Percentiles rank a stretch among this genome's conserved stretches.
These are phyloP conservation scores for Echinops telfairi DNA, from an alignment of 2,113 vertebrate species.

Conservation along the genomic window DNA sequence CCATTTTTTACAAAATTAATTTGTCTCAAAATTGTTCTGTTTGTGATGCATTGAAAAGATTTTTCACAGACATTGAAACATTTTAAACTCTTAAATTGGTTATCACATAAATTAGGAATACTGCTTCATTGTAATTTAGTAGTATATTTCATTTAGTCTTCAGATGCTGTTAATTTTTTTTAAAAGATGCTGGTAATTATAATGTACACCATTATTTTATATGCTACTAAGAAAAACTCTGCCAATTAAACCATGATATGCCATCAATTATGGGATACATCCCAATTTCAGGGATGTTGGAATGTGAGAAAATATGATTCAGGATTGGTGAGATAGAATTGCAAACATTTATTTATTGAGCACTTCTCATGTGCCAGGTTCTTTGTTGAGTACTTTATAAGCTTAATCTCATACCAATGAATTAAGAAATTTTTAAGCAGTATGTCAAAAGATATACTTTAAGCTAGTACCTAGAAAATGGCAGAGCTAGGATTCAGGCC, in stretches of 20 bases:
- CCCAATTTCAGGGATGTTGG: not conserved
- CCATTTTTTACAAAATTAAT: constrained; percentile 91
- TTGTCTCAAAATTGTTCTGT: constrained; percentile 76
- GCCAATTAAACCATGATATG: not conserved
- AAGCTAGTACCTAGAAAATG: not conserved
- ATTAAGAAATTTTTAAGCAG: not conserved
- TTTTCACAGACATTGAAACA: constrained; percentile 48
- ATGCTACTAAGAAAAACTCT: not conserved
- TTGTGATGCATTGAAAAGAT: constrained; percentile 54
- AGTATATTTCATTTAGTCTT: not conserved
- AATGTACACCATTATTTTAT: not conserved
- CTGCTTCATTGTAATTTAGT: not conserved
- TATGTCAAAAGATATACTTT: not conserved
- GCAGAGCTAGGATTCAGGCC: not conserved
- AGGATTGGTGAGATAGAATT: not conserved
- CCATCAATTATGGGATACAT: not conserved
- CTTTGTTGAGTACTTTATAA: not conserved
- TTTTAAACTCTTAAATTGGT: constrained; percentile 26
- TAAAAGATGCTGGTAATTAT: not conserved
- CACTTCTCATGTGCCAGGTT: not conserved
- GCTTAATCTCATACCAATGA: not conserved
- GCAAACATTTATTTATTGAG: not conserved
- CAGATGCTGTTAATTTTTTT: not conserved
- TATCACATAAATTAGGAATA: not conserved
- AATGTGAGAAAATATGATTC: not conserved